phyloP scores from a whole-genome alignment of 2,113 vertebrate species.

The Parus major region DNA sequence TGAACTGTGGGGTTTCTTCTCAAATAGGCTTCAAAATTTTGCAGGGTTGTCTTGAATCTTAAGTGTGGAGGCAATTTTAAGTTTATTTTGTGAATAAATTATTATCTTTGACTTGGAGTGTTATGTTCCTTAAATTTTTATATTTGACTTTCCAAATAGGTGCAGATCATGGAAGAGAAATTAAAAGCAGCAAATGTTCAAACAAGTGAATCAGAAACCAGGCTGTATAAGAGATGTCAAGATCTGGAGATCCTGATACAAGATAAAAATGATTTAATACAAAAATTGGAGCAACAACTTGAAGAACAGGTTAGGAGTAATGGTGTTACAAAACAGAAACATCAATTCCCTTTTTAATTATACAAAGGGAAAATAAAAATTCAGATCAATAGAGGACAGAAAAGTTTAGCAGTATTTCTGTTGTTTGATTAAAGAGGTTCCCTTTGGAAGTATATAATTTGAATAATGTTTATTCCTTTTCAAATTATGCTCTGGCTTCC shows the following conservation, averaged over 20 bases:
- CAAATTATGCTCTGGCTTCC: not conserved
- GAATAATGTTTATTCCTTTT: not conserved
- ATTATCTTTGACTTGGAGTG: not conserved
- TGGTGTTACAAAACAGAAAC: not conserved
- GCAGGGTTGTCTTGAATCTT: not conserved
- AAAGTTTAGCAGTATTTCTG: not conserved
- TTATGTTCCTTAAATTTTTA: not conserved
- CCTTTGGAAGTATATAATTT: not conserved
- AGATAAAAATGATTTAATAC: slow-evolving; percentile 89
- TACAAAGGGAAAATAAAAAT: not conserved
- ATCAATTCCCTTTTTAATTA: not conserved
- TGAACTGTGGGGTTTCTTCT: not conserved
- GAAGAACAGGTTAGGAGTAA: slow-evolving; percentile 89
- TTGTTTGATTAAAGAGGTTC: not conserved
- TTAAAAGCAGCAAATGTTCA: slow-evolving; percentile 87
- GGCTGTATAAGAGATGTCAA: slow-evolving; percentile 88
- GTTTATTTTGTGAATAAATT: not conserved
- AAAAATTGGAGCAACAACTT: slow-evolving; percentile 88
- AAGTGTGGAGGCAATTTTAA: not conserved
- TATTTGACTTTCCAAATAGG: slow-evolving; percentile 74
- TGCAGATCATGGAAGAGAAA: slow-evolving; percentile 96
- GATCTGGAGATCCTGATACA: slow-evolving; percentile 85
- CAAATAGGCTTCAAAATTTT: not conserved
- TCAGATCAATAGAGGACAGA: not conserved
- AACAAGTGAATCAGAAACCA: slow-evolving; percentile 86